These are phyloP conservation scores for Cantharis nigra DNA, from an alignment of 2,888 invertebrate species.

Conservation along the genomic window DNA sequence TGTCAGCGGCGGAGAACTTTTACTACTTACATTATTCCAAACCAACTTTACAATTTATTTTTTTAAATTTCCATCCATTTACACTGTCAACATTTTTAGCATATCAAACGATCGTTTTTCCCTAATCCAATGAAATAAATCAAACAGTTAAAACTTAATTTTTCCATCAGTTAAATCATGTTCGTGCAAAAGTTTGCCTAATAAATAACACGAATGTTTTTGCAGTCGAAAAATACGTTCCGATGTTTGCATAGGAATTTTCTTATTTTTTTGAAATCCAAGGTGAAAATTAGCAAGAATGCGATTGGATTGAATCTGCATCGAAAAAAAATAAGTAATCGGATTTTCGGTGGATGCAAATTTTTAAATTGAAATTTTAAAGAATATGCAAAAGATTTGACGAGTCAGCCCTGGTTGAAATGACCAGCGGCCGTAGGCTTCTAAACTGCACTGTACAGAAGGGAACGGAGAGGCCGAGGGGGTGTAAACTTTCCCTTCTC, in stretches of 20 bases:
- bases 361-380: conserved; percentile 24
- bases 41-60: background rate
- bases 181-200: background rate
- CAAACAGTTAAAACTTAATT: background rate
- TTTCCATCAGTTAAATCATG: background rate
- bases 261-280: background rate
- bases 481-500: conserved; percentile 59
- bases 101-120: background rate
- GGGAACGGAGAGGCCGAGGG: conserved; percentile 43
- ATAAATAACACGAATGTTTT: background rate
- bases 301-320: background rate
- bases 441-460: conserved; percentile 52
- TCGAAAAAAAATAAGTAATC: background rate
- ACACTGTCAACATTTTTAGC: background rate
- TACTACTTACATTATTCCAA: conserved; percentile 7
- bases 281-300: background rate
- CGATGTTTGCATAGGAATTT: background rate
- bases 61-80: background rate
- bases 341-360: background rate
- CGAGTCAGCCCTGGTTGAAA: conserved; percentile 53
- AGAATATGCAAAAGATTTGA: conserved; percentile 51
- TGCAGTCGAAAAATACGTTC: background rate
- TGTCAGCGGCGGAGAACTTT: conserved; percentile 29
- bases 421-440: conserved; percentile 58
- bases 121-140: background rate